These are phyloP conservation scores for Nycticryphes semicollaris DNA, from an alignment of 2,113 vertebrate species.

Conservation along the genomic window DNA sequence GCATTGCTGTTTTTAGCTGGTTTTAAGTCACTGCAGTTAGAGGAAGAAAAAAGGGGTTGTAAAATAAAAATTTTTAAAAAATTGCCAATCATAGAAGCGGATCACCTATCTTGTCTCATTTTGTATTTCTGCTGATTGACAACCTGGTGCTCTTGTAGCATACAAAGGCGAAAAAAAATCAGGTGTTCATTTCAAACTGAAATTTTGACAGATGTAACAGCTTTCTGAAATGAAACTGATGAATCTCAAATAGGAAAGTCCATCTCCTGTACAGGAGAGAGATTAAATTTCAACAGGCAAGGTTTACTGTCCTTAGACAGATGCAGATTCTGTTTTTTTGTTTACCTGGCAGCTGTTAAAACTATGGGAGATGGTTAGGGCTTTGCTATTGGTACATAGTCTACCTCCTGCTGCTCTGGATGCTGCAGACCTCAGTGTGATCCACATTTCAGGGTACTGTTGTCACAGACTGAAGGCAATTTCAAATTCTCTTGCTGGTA, in stretches of 20 bases:
- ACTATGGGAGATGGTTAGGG: neutral
- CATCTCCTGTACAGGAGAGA: slow-evolving; percentile 37
- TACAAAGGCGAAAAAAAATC: slow-evolving; percentile 48
- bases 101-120: slow-evolving; percentile 58
- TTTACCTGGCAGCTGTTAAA: slow-evolving; percentile 10
- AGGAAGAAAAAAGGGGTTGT: neutral
- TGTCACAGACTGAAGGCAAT: slow-evolving; percentile 47
- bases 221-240: slow-evolving; percentile 64
- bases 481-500: slow-evolving; percentile 12
- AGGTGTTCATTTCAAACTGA: slow-evolving; percentile 59
- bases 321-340: slow-evolving; percentile 33
- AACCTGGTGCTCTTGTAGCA: slow-evolving; percentile 47
- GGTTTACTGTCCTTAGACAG: slow-evolving; percentile 16
- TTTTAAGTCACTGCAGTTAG: slow-evolving; percentile 47
- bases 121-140: slow-evolving; percentile 65
- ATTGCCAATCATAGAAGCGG: slow-evolving; percentile 37
- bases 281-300: slow-evolving; percentile 43
- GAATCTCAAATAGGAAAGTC: slow-evolving; percentile 63
- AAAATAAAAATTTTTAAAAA: slow-evolving; percentile 57
- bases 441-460: neutral
- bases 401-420: slow-evolving; percentile 15
- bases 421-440: neutral
- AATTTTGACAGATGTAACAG: slow-evolving; percentile 70
- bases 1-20: slow-evolving; percentile 29
- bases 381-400: neutral